Evolutionary conservation across 2,797 vertebrate species (phyloP), one percentile per base, ranked within the genome.

Genomic region (Scyliorhinus canicula): DNA sequence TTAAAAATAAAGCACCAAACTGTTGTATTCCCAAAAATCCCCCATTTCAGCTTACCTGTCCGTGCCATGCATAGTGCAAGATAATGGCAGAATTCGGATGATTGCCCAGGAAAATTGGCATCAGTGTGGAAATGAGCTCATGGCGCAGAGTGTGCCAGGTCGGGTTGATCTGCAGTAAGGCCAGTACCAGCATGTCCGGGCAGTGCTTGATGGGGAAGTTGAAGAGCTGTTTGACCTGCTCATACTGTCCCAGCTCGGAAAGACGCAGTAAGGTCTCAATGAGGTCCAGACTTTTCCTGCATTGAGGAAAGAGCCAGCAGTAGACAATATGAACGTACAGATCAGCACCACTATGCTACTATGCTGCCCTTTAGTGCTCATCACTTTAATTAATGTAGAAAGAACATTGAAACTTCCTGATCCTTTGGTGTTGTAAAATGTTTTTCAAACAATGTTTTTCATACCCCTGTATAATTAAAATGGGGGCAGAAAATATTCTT

Each of bases 1-100:
- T 40, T 31, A 16, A n/a, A 60, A 91, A 91, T 12, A 4, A 65
- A 65, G 2, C 88, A 44, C 4, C 0, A 57, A 57, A 16, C 35
- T 21, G 40, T 14, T 8, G n/a, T 44, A 4, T 24, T 60, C 19
- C 31, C 4, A 4, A 60, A 55, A 60, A 19, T 60, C 21, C 55
- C 55, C 55, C n/a, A 26, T 65, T 74, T 16, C 47, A 16, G 96
- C 98, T 96, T 95, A 99, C 99, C 98, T 99, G 99, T 95, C 99
- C 99, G 60, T 99, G 99, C 99, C 99, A 99, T 26, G 99, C 99
- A 24, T 99, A 99, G 98, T 99, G 99, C 98, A 99, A 98, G 97
- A 99, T 99, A 97, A 99, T 99, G 97, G 99, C 99, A 74, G 99
- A 99, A 97, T 99, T 99, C 74, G 99, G 99, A 96, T 99, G 99